A percentile compares a stretch with the other conserved stretches of the same genome.
These are phyloP conservation scores for Macaria liturata DNA, from an alignment of 2,888 invertebrate species.

Conservation along the genomic window DNA sequence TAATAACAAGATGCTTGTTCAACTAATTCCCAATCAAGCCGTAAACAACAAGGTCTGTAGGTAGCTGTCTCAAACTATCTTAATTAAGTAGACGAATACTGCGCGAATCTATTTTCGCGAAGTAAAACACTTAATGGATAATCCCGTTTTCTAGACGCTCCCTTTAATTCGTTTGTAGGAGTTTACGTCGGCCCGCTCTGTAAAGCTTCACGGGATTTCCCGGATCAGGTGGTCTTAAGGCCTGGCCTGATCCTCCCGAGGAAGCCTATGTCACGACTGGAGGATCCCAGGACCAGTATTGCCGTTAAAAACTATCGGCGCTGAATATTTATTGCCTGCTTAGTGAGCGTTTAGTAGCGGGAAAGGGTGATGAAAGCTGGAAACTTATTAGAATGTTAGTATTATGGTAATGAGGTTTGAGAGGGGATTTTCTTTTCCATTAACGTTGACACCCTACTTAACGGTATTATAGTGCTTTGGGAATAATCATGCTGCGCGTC, in stretches of 20 bases:
- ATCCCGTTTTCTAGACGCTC: conserved; percentile 57
- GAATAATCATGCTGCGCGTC: too few relatives aligned
- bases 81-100: conserved; percentile 31
- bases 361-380: conserved; percentile 20
- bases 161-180: conserved; percentile 62
- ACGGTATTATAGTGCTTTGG: neutral
- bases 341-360: conserved; percentile 20
- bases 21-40: too few relatives aligned
- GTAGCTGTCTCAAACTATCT: conserved; percentile 1
- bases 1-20: too few relatives aligned
- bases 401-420: conserved; percentile 20
- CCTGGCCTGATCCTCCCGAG: conserved; percentile 48
- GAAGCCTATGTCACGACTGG: conserved; percentile 52
- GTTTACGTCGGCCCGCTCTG: conserved; percentile 48
- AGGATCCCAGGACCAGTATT: conserved; percentile 37
- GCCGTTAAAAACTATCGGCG: conserved; percentile 41
- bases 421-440: conserved; percentile 6
- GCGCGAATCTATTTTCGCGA: conserved; percentile 47
- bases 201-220: conserved; percentile 47
- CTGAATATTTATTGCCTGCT: conserved; percentile 27
- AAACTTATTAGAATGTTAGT: conserved; percentile 16
- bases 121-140: conserved; percentile 57
- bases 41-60: too few relatives aligned
- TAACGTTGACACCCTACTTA: conserved; percentile 6
- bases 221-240: conserved; percentile 57